Evolutionary conservation across 2,113 vertebrate genomes (phyloP), one percentile per base, ranked within the genome.

Genomic region (Paramisgurnus dabryanus): DNA sequence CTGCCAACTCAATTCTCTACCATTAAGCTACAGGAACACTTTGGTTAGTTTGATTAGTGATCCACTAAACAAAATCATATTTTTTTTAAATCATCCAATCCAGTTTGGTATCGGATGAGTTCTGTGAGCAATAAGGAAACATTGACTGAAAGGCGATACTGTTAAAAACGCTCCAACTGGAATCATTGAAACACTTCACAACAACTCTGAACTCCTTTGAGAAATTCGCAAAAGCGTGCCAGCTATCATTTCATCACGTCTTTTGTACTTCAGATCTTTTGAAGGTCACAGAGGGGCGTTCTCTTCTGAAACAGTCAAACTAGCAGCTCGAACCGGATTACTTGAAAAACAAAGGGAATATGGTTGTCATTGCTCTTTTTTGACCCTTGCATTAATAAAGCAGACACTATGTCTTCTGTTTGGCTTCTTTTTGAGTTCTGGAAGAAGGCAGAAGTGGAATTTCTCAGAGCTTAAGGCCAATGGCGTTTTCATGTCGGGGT

Each of bases 361-460:
- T 85, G 88, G 87, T 82, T 84, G 86, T 85, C 82, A 68, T 83
- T 87, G 87, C 81, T 80, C 88, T 89, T 76, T 73, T 82, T 87
- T 92, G 91, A 93, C 91, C 91, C 80, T 41, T 71, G 82, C 87
- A 92, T 92, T 90, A 92, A 92, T 94, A 92, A 92, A 90, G 86
- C 89, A 91, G 87, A 40, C 40, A 88, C 85, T 87, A 75, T 87
- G 88, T 86, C 84, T 85, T 90, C 83, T 80, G 86, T 86, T 87
- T 71, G 87, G 85, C 88, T 85, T 90, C 86, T 90, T 84, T 86
- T 58, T 85, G 87, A 89, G 81, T 90, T 87, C 85, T 85, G 84
- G 76, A 85, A 87, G 85, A 66, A 82, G 84, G 60, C 84, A 84
- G 83, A 85, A 71, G 82, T 83, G 60, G 80, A 84, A 86, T 91